A percentile compares a stretch with the other conserved stretches of the same genome.
phyloP scores from a whole-genome alignment of 2,113 vertebrate genomes.

The Malaclemys terrapin region DNA sequence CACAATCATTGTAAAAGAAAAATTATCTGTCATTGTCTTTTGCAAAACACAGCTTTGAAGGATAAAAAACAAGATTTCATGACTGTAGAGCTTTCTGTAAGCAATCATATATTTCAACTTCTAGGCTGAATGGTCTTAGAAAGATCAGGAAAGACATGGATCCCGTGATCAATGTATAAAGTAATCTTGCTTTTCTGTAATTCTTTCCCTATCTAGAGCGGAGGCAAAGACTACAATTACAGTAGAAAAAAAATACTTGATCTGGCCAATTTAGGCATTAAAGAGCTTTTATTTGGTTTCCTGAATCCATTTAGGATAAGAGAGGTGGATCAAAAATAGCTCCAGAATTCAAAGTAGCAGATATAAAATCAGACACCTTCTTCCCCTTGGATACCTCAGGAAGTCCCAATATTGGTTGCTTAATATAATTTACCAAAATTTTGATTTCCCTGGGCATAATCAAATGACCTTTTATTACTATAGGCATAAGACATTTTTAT shows the following conservation, averaged over 20 bases:
- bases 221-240: not conserved
- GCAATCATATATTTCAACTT: constrained; percentile 18
- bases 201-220: not conserved
- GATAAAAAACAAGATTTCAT: constrained; percentile 15
- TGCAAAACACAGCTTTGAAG: constrained; percentile 45
- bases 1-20: constrained; percentile 32
- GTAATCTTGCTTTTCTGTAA: not conserved
- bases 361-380: not conserved
- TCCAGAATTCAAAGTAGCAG: not conserved
- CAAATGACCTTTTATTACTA: not conserved
- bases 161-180: constrained; percentile 37
- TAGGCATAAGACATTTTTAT: not conserved
- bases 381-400: not conserved
- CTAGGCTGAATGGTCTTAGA: not conserved
- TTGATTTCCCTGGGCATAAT: not conserved
- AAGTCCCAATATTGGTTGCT: not conserved
- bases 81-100: constrained; percentile 13
- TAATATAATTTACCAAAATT: not conserved
- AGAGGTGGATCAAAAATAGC: not conserved
- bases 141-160: not conserved
- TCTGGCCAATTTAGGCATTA: not conserved
- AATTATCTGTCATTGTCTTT: constrained; percentile 53
- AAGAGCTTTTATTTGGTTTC: not conserved
- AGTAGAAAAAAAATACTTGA: not conserved
- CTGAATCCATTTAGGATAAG: not conserved